Conservation (phyloP, 2,888 invertebrate genomes). For the Coleophora deauratella region DNA sequence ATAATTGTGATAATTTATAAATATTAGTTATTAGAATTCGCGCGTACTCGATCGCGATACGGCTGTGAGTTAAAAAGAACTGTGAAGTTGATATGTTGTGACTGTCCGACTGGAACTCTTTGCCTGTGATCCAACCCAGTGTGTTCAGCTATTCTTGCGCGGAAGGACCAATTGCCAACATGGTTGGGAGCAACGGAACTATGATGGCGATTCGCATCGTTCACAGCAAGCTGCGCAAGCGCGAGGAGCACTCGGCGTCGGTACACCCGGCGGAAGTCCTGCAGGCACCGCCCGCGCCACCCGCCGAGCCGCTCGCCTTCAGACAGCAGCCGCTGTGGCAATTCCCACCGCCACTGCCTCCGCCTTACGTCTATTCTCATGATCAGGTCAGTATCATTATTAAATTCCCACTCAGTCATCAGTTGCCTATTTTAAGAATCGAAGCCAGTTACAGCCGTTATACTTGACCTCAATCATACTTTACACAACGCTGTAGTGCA, state of each 20-base stretch:
- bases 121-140: constrained; percentile 67
- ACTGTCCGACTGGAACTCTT: constrained; percentile 70
- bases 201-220: constrained; percentile 93
- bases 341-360: constrained; percentile 86
- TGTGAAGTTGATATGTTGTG: constrained; percentile 66
- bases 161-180: constrained; percentile 68
- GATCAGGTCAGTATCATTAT: constrained; percentile 80
- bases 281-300: constrained; percentile 66
- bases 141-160: constrained; percentile 64
- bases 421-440: constrained; percentile 35
- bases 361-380: constrained; percentile 83
- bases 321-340: constrained; percentile 86
- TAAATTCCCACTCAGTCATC: constrained; percentile 1
- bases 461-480: constrained; percentile 58
- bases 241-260: constrained; percentile 84
- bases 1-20: constrained; percentile 71
- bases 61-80: constrained; percentile 71
- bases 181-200: constrained; percentile 90
- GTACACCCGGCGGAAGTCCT: constrained; percentile 80
- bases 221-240: constrained; percentile 91
- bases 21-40: constrained; percentile 64
- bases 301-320: constrained; percentile 75
- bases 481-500: constrained; percentile 32
- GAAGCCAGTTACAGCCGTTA: constrained; percentile 48
- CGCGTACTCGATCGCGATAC: constrained; percentile 55